Percentiles rank a stretch among this genome's conserved stretches.
These are phyloP conservation scores for Ptychoptera albimana DNA, from an alignment of 2,888 invertebrate genomes.

Conservation along the genomic window DNA sequence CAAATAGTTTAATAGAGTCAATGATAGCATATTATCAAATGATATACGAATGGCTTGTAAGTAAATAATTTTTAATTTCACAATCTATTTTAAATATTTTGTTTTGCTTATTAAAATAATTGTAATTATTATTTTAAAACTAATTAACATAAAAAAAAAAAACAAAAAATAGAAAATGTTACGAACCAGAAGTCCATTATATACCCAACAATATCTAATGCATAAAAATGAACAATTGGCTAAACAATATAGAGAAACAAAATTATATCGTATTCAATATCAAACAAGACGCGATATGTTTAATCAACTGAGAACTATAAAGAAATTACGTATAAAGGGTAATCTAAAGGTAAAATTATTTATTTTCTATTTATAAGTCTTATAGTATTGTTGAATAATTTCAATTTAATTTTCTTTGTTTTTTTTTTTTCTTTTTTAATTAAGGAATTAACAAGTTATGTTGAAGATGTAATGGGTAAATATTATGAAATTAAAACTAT, in stretches of 20 bases:
- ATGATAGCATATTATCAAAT: constrained; percentile 17
- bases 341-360: constrained; percentile 14
- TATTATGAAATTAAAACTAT: constrained; percentile 16
- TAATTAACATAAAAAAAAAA: too few relatives aligned
- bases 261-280: constrained; percentile 20
- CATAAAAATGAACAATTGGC: constrained; percentile 15
- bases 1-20: constrained; percentile 14
- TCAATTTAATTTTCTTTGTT: background rate
- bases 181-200: constrained; percentile 22
- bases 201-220: constrained; percentile 17
- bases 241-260: constrained; percentile 15
- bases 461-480: constrained; percentile 15
- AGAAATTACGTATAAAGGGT: constrained; percentile 14
- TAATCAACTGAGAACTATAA: constrained; percentile 17
- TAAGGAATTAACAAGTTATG: constrained; percentile 13
- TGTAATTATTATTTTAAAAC: too few relatives aligned
- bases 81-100: background rate
- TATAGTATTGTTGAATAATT: background rate
- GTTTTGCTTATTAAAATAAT: too few relatives aligned
- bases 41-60: constrained; percentile 19
- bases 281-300: constrained; percentile 23
- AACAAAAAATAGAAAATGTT: constrained; percentile 22
- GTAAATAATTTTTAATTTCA: background rate
- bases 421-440: background rate
- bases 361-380: background rate